Percentiles rank a stretch among this genome's conserved stretches.
These are phyloP conservation scores for Chloropsis cyanopogon DNA, from an alignment of 2,113 vertebrate species.

Conservation along the genomic window DNA sequence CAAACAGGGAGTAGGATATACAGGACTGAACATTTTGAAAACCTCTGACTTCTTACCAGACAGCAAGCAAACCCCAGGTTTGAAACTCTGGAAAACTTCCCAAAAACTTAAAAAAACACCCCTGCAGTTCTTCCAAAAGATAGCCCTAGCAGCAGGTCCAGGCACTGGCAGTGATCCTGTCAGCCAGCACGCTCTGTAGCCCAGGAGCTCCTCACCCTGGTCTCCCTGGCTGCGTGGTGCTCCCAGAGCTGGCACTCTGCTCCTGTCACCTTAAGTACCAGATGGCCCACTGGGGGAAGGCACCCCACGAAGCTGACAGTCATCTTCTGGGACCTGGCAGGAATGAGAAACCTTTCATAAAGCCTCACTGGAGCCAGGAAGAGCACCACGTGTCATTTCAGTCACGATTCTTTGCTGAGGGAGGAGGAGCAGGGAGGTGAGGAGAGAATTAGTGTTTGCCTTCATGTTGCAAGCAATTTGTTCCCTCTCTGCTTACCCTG, in stretches of 20 bases:
- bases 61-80: neutral
- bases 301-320: neutral
- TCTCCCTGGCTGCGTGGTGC: neutral
- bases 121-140: neutral
- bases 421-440: neutral
- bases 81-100: neutral
- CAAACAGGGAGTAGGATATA: neutral
- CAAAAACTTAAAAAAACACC: neutral
- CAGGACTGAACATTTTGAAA: neutral
- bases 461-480: neutral
- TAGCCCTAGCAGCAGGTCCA: neutral
- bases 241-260: neutral
- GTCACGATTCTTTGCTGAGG: neutral
- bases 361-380: neutral
- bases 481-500: neutral
- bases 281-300: accelerated
- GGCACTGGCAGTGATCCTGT: accelerated
- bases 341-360: neutral
- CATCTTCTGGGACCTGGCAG: neutral
- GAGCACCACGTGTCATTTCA: neutral
- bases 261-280: accelerated
- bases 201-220: neutral
- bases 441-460: neutral
- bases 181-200: neutral
- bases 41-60: neutral